Percentiles rank a stretch among this genome's conserved stretches.
Evolutionary conservation across 2,113 vertebrate genomes (phyloP).

Genomic region (Tragelaphus scriptus): DNA sequence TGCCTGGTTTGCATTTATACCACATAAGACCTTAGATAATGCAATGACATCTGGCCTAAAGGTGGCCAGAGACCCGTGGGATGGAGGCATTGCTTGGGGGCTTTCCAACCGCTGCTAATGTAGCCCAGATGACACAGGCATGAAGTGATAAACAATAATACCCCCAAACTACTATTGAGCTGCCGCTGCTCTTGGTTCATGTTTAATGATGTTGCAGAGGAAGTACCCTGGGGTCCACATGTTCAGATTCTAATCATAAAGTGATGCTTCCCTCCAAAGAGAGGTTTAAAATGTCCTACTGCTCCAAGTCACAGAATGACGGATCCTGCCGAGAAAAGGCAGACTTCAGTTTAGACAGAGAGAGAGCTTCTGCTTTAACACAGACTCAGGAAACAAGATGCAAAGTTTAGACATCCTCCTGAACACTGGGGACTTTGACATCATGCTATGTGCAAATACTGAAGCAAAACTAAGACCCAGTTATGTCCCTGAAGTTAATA

Average conservation of each 20-base stretch:
- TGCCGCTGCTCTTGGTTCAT: not conserved
- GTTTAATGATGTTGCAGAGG: not conserved
- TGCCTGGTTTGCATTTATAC: not conserved
- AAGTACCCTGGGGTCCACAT: not conserved
- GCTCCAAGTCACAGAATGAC: not conserved
- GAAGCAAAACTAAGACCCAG: not conserved
- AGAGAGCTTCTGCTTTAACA: not conserved
- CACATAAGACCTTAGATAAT: not conserved
- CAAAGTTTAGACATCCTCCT: not conserved
- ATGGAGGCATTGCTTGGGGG: constrained; percentile 8
- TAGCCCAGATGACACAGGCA: constrained; percentile 9
- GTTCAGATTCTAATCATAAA: not conserved
- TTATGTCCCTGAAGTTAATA: not conserved
- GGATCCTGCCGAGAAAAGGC: not conserved
- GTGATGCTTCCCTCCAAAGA: not conserved
- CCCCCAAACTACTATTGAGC: not conserved
- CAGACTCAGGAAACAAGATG: not conserved
- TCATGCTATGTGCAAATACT: not conserved
- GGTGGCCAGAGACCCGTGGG: not conserved
- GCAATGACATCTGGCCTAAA: constrained; percentile 43
- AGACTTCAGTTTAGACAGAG: not conserved
- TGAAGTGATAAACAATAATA: not conserved
- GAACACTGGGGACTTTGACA: fast-evolving
- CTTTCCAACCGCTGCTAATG: not conserved
- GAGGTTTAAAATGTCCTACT: not conserved